Evolutionary conservation across 2,888 invertebrate genomes (phyloP), one percentile per base, ranked within the genome.

Genomic region (Drosophila differens): DNA sequence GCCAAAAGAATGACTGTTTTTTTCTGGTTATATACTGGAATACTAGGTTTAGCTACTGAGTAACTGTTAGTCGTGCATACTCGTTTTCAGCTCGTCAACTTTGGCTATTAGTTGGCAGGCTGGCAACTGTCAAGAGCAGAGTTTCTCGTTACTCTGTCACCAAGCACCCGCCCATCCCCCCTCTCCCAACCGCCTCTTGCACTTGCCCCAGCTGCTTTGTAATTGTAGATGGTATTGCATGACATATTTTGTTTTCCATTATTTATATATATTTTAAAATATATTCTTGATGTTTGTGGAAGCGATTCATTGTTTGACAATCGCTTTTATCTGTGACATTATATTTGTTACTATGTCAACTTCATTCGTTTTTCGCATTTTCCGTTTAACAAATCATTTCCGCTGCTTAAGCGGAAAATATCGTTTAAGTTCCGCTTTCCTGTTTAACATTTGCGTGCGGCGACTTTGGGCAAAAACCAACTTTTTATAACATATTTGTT

Each of bases 361-460:
- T 73, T 9, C 6, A 28, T 39, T 51, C 35, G 51, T 22, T 28
- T 69, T 37, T 39, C 33, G n/a, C 44, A 35, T 59, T 62, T 37
- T 66, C 37, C 83, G 85, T 89, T 89, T 90, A 83, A 83, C 90
- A 90, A 90, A 86, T 86, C 91, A 86, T 86, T 86, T 86, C 89
- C 89, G 90, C 82, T 78, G 82, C 82, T 86, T 83, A 86, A 79
- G 79, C 79, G 71, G 73, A 70, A 83, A 79, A 79, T 90, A 89
- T 90, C 81, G 75, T 83, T 90, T 79, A 76, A 76, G 75, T 77
- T 79, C 30, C 39, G 22, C 47, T 41, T 47, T 35, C 32, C 41
- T 22, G n/a, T 35, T 41, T 37, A 22, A 30, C 62, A 79, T 62
- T 79, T 72, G 69, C 72, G 51, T 80, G 57, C 60, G 57, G 71